These are phyloP conservation scores for Datnioides undecimradiatus DNA, from an alignment of 2,113 vertebrate species.

Conservation along the genomic window DNA sequence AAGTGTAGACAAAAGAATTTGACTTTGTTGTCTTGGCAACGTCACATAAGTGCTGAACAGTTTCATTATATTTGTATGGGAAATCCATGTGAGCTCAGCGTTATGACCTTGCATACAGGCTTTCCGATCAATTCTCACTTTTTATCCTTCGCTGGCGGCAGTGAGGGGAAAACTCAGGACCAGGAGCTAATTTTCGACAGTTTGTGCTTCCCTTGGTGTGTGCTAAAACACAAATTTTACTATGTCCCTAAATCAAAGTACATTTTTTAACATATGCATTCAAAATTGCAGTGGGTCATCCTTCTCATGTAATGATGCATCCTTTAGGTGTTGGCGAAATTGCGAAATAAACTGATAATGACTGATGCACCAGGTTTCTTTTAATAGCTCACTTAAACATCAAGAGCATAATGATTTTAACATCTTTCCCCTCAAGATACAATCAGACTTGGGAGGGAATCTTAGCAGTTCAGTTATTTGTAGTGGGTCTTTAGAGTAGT, in stretches of 20 bases:
- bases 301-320: neutral
- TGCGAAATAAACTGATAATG: constrained; percentile 13
- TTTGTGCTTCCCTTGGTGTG: constrained; percentile 2
- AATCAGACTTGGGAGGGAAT: neutral
- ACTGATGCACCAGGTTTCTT: constrained; percentile 1
- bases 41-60: constrained; percentile 5
- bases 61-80: constrained; percentile 41
- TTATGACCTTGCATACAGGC: constrained; percentile 35
- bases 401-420: constrained; percentile 15
- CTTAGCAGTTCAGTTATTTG: constrained; percentile 19
- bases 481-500: constrained; percentile 17
- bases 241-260: constrained; percentile 15
- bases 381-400: constrained; percentile 16
- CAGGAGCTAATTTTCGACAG: neutral
- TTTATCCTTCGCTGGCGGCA: constrained; percentile 26
- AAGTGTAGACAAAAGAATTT: constrained; percentile 4
- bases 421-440: constrained; percentile 5
- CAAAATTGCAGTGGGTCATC: constrained; percentile 22
- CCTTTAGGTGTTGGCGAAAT: neutral
- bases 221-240: constrained; percentile 21
- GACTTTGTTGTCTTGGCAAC: constrained; percentile 40
- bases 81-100: constrained; percentile 42
- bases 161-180: neutral
- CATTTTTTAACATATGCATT: constrained; percentile 23
- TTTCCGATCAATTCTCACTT: constrained; percentile 51